These are phyloP conservation scores for Gastracanthus pulcherrimus DNA, from an alignment of 2,888 invertebrate species.

Conservation along the genomic window DNA sequence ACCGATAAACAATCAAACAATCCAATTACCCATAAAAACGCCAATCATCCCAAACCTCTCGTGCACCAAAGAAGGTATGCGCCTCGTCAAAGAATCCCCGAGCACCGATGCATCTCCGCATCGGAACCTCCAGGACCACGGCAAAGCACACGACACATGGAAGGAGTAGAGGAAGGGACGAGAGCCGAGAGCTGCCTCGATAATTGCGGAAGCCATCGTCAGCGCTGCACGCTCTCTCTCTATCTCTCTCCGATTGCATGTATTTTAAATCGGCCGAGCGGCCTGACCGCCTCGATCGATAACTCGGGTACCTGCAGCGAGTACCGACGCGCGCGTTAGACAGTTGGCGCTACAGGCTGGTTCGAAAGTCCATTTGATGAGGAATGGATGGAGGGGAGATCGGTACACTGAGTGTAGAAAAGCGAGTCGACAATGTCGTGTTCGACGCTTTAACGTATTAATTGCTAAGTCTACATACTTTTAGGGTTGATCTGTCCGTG, in stretches of 20 bases:
- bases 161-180: conserved; percentile 53
- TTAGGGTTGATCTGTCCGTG: no score
- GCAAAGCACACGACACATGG: conserved; percentile 1
- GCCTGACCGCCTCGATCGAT: conserved; percentile 45
- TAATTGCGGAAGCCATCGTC: conserved; percentile 61
- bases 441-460: no score
- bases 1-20: neutral
- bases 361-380: no score
- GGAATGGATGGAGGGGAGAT: no score
- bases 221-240: neutral
- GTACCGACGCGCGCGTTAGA: conserved; percentile 43
- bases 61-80: neutral
- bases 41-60: neutral
- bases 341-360: no score
- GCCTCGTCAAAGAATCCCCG: neutral
- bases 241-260: conserved; percentile 49
- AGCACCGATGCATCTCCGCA: neutral
- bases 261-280: neutral
- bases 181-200: conserved; percentile 12
- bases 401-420: no score
- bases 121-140: neutral
- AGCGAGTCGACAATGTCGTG: no score
- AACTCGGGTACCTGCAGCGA: conserved; percentile 51
- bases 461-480: no score
- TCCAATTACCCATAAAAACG: neutral